phyloP scores from a whole-genome alignment of 23 tunicate species.

The Diplosoma virens region DNA sequence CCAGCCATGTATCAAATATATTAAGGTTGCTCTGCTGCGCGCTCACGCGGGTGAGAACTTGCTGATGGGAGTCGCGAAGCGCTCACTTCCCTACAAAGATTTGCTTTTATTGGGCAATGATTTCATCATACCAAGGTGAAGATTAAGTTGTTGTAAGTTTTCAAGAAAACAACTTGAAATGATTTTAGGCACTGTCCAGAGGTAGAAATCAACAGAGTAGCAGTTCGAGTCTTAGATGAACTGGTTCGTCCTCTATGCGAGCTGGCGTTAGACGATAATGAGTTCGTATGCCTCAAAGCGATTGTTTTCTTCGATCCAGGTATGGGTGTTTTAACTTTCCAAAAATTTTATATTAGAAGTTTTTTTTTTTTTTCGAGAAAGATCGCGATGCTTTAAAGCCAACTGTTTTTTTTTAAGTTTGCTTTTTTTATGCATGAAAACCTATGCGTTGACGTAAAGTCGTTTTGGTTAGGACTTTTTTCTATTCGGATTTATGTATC shows the following conservation, averaged over 20 bases:
- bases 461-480: no score
- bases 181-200: constrained; percentile 76
- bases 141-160: background rate
- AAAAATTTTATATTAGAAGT: no score
- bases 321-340: no score
- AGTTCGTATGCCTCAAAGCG: constrained; percentile 88
- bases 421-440: no score
- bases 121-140: constrained; percentile 85
- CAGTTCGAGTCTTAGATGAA: constrained; percentile 86
- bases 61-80: constrained; percentile 84
- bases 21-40: constrained; percentile 94
- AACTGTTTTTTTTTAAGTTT: no score
- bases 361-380: no score
- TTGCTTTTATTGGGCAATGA: constrained; percentile 83
- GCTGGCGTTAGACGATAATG: constrained; percentile 76
- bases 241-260: constrained; percentile 75
- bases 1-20: no score
- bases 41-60: constrained; percentile 95
- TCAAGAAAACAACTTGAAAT: no score
- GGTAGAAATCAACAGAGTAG: constrained; percentile 82
- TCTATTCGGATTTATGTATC: no score
- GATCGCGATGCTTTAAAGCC: no score
- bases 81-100: constrained; percentile 68
- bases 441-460: no score
- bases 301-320: constrained; percentile 94